These are phyloP conservation scores for Seriola dumerili DNA, from an alignment of 2,113 vertebrate genomes.

Conservation along the genomic window DNA sequence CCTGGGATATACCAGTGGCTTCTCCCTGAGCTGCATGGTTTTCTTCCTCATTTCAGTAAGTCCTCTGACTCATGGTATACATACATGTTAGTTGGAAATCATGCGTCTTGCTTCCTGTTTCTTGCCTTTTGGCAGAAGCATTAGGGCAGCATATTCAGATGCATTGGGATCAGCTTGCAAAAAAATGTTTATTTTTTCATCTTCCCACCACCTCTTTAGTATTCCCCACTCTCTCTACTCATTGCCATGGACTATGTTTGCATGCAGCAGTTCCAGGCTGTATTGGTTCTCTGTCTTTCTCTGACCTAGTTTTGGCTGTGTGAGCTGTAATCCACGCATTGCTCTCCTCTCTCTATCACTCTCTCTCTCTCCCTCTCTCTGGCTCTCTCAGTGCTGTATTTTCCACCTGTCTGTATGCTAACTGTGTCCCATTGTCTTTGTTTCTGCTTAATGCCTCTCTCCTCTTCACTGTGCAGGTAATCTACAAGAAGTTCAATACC, in stretches of 20 bases:
- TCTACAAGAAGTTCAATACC: conserved; percentile 97
- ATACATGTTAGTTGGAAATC: background rate
- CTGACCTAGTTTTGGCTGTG: conserved; percentile 79
- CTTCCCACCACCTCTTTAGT: conserved; percentile 59
- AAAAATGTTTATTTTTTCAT: background rate
- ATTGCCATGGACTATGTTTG: conserved; percentile 59
- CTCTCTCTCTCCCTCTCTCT: conserved; percentile 21
- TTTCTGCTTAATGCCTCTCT: conserved; percentile 24
- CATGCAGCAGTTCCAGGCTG: conserved; percentile 62
- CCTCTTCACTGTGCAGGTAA: conserved; percentile 86
- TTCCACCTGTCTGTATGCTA: conserved; percentile 38
- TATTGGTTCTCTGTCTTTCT: conserved; percentile 68
- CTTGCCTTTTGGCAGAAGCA: conserved; percentile 21
- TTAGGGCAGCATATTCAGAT: conserved; percentile 23
- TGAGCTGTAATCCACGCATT: conserved; percentile 72
- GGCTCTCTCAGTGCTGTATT: conserved; percentile 40
- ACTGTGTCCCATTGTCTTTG: conserved; percentile 18
- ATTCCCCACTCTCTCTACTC: conserved; percentile 54
- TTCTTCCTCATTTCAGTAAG: conserved; percentile 98
- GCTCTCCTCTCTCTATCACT: conserved; percentile 15
- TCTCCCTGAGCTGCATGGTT: conserved; percentile 98
- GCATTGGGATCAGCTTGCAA: conserved; percentile 31
- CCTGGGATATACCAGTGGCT: conserved; percentile 97
- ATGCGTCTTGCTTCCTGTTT: conserved; percentile 17
- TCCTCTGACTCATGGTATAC: conserved; percentile 48